Evolutionary conservation across 2,888 invertebrate genomes (phyloP).

Genomic region (Zaprionus lineosus): DNA sequence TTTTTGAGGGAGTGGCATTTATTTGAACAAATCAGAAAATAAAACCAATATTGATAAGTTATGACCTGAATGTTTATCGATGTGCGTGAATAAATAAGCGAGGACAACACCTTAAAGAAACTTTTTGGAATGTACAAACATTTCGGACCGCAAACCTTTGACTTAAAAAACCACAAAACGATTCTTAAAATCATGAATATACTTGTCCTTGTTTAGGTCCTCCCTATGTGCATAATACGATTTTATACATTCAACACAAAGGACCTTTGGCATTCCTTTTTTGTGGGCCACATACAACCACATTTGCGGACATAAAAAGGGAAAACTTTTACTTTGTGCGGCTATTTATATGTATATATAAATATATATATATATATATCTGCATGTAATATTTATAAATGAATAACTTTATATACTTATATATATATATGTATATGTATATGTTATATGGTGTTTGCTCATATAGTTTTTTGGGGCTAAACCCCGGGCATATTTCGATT

Average conservation of each 20-base stretch:
- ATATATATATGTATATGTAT: no score
- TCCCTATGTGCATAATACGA: not conserved
- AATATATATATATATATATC: not conserved
- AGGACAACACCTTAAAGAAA: not conserved
- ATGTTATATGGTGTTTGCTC: no score
- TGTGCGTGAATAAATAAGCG: constrained; percentile 21
- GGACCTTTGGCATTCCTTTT: constrained; percentile 34
- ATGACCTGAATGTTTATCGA: constrained; percentile 56
- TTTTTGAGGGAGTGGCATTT: constrained; percentile 60
- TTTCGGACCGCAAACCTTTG: constrained; percentile 9
- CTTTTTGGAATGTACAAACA: not conserved
- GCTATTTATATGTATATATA: constrained; percentile 31
- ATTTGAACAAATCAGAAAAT: constrained; percentile 45
- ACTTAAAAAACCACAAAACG: constrained; percentile 20
- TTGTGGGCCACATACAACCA: constrained; percentile 30
- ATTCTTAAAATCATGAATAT: constrained; percentile 31
- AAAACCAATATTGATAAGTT: constrained; percentile 68
- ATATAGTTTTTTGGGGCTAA: no score
- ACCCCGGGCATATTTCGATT: constrained; percentile 11
- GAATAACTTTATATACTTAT: not conserved
- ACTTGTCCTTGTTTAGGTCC: constrained; percentile 1
- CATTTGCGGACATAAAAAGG: constrained; percentile 60
- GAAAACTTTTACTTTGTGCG: constrained; percentile 65
- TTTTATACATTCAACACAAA: constrained; percentile 35
- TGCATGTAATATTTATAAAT: constrained; percentile 23